Base-by-base conservation (phyloP, 2,797 vertebrate genomes). In the Myripristis murdjan region DNA sequence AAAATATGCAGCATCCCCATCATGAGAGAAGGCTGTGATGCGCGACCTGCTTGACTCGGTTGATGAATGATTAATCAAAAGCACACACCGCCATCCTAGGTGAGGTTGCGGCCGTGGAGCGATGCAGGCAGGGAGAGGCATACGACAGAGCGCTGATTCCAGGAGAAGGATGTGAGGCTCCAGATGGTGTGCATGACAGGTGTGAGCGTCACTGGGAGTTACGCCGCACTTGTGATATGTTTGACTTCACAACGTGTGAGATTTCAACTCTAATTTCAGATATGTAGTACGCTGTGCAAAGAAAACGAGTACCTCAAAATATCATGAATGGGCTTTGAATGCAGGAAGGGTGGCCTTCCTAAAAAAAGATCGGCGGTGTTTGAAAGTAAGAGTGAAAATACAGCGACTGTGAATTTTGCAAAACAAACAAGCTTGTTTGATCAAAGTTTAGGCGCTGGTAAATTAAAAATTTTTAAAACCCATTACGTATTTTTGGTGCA, bases 51-150 rank as follows among this genome's bases (percentile, higher is more conserved):
- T 85, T 71, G 83, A 86, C 81, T 73, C 11, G 4, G 44, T 12
- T 89, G 80, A 89, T 87, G 79, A 86, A 91, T 89, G 79, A 91
- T 90, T 85, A 73, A 89, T 87, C 81, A 84, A 82, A 87, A 52
- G 81, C 84, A 70, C 73, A 75, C 77, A 78, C 59, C 64, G 28
- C 18, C 47, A 46, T 60, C 70, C n/a, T 22, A 72, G 85, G 78
- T 77, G 22, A 73, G 44, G 46, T 5, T 72, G 68, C 65, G 68
- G 81, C 81, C 81, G 67, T 60, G 54, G 54, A 62, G 63, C 74
- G 62, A 73, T 31, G 64, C 51, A 49, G 56, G 59, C 58, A 47
- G 31, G 48, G 63, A 37, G 70, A 69, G 46, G 43, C 58, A 58
- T 15, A 57, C 33, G 46, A 77, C 78, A 1, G 51, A 55, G 55